Conservation (phyloP, 2,113 vertebrate species). For the Piprites chloris region DNA sequence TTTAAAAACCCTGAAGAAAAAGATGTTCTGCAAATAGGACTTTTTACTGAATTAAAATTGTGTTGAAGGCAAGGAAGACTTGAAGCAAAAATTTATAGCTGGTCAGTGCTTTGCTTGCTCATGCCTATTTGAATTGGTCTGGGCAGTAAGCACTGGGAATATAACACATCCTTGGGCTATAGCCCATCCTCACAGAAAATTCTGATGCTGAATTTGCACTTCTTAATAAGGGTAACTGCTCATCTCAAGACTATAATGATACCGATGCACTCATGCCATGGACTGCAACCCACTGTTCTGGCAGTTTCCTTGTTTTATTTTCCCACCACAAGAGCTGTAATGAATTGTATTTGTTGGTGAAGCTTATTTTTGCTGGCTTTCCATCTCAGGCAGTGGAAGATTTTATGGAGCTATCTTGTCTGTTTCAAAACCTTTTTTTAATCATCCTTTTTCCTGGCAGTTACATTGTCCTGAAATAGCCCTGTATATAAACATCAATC, state of each 20-base stretch:
- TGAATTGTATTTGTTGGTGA: conserved; percentile 27
- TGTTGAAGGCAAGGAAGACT: background rate
- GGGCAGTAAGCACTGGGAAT: background rate
- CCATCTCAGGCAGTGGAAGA: background rate
- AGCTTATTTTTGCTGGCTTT: conserved; percentile 41
- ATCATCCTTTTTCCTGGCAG: background rate
- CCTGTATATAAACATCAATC: background rate
- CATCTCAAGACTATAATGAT: conserved; percentile 52
- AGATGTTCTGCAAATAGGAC: background rate
- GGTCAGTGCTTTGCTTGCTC: background rate
- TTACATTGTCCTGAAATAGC: conserved; percentile 24
- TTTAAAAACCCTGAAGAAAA: background rate
- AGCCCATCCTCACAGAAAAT: conserved; percentile 9
- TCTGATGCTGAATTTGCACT: conserved; percentile 48
- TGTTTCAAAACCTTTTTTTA: background rate
- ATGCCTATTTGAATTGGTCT: background rate
- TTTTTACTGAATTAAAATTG: background rate
- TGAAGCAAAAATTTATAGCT: background rate
- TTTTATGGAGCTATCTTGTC: conserved; percentile 28
- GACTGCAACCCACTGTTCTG: conserved; percentile 34
- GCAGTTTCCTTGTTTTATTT: conserved; percentile 25
- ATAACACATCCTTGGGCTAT: background rate
- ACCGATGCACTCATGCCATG: background rate
- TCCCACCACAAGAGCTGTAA: background rate
- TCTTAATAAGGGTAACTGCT: conserved; percentile 25